Evolutionary conservation across 2,888 invertebrate genomes (phyloP), one percentile per base, ranked within the genome.

Genomic region (Phortica okadai): DNA sequence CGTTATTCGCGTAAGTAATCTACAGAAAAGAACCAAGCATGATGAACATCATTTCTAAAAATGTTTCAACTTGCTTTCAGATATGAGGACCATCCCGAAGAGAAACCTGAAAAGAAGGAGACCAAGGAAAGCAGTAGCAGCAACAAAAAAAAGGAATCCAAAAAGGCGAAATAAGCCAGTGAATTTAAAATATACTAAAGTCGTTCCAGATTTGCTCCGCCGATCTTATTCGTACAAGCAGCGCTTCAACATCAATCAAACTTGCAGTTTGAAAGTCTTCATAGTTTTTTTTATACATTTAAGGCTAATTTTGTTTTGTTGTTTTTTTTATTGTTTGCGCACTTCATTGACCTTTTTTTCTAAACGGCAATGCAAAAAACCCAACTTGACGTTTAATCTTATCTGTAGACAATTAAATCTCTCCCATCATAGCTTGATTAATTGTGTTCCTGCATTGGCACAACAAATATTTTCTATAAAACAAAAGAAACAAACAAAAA

Each of bases 1-100:
- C 95, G 6, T 93, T 99, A 84, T 97, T 99, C 92, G 95, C 95
- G 97, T 98, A 91, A 95, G 95, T 95, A 81, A 33, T 74, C 77
- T 33, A 62, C 41, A 67, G 5, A 54, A n/a, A 5, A 54, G n/a
- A 58, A 6, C 14, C 6, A 54, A 44, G 76, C 1, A 16, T 16
- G 6, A 7, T 73, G 25, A 75, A 59, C 50, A 56, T 54, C 33
- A 45, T 14, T 14, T 42, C 21, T 8, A 64, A 58, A 74, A 10
- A 70, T 69, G 10, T 14, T 11, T 41, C 21, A 2, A 78, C 0
- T 66, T 21, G 0, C 21, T 44, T 21, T 66, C 86, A 95, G 95
- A 73, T 95, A 95, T 89, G 95, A 95, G 91, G 95, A 95, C 91
- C 94, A 94, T 90, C 94, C 95, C 33, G 91, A 91, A 76, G 91